phyloP scores from a whole-genome alignment of 1,140 invertebrate species.

The Ganaspis sp. region DNA sequence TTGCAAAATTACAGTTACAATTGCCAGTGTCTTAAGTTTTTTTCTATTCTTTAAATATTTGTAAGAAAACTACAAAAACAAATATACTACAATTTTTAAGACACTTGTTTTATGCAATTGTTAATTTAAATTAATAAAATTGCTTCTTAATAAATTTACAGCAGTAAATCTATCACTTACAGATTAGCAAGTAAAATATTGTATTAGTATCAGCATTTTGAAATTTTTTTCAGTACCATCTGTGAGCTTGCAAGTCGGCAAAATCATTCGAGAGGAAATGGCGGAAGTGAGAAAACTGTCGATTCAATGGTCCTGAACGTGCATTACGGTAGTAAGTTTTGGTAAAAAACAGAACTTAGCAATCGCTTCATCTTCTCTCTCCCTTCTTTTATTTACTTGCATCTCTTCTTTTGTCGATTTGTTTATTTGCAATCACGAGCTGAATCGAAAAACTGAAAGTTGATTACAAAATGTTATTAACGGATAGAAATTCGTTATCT shows the following conservation, averaged over 20 bases:
- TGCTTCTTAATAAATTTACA: background rate
- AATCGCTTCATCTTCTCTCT: constrained; percentile 21
- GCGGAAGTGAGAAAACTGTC: constrained; percentile 40
- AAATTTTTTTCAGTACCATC: constrained; percentile 34
- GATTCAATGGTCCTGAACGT: constrained; percentile 37
- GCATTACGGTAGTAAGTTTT: constrained; percentile 13
- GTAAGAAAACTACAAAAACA: no score
- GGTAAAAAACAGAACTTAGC: constrained; percentile 37
- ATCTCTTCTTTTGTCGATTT: constrained; percentile 5
- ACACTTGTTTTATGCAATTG: no score
- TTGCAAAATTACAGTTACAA: no score
- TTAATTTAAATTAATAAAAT: no score
- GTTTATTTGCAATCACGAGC: constrained; percentile 1
- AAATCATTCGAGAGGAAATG: constrained; percentile 37
- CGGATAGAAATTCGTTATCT: no score
- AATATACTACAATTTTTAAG: no score
- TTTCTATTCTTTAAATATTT: no score
- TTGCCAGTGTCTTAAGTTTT: no score
- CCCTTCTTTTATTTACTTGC: constrained; percentile 7
- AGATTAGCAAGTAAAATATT: background rate
- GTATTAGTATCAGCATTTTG: background rate
- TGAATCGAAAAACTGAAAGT: background rate
- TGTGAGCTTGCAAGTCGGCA: constrained; percentile 35
- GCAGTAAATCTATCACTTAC: no score
- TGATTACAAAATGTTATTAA: background rate